Base-by-base conservation (phyloP, 2,888 invertebrate species). In the Eledona agricola region DNA sequence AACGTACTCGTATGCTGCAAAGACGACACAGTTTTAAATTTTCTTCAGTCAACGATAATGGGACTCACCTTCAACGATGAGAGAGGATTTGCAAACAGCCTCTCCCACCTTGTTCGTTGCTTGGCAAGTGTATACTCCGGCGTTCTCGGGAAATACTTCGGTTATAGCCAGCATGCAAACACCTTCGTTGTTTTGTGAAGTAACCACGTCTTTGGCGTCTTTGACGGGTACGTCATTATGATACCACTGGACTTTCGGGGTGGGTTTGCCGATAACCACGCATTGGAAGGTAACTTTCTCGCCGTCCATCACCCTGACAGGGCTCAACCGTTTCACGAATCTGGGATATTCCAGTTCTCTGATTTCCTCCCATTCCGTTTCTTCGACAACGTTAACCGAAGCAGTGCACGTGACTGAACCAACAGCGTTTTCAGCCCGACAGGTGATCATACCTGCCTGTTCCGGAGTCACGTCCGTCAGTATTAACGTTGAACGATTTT, bases 111-210 rank as follows among this genome's bases (percentile, higher is more conserved):
- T 83, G 78, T 95, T 96, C 40, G 81, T 80, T 35, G 93, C 95
- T 66, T 82, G 81, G 75, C 94, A 94, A 52, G 84, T 84, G 74
- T 96, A 96, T 72, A 83, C 85, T 51, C 95, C 95, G 66, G 89
- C 86, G 80, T 94, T 91, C 82, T 95, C 95, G 6, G 92, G 91
- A 69, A 92, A 92, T 38, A 92, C 93, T 82, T 94, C 93, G 58
- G 85, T 83, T 63, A 95, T 90, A 58, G 86, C 83, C 61, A 96
- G 79, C 72, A 86, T 87, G 70, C 92, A 92, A 52, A 85, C 79
- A 56, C 93, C 94, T 68, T 90, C 88, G 58, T 83, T 81, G 66
- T 88, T 87, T 74, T 91, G 89, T 22, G 83, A 81, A 42, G 90
- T 83, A 6, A 81, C 81, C 40, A 90, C 85, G 71, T 91, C 91